A percentile compares a stretch with the other conserved stretches of the same genome.
Evolutionary conservation across 2,113 vertebrate genomes (phyloP).

Genomic region (Athene cunicularia): DNA sequence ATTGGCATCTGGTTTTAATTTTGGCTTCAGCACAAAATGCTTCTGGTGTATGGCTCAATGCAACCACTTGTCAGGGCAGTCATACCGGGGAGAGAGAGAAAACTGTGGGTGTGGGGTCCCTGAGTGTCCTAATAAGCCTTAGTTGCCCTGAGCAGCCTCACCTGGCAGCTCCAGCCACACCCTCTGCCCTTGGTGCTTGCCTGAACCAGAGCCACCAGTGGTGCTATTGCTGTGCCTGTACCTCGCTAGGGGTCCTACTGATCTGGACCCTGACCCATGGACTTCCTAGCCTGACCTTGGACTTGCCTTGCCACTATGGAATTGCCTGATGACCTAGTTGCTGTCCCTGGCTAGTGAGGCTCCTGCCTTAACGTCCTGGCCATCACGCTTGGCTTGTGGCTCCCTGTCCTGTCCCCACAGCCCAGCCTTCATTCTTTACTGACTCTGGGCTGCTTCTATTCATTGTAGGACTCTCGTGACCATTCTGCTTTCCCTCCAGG

Average conservation of each 20-base stretch:
- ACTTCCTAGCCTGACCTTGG: neutral
- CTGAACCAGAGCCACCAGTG: neutral
- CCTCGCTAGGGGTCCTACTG: neutral
- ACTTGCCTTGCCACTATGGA: fast-evolving
- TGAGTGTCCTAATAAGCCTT: neutral
- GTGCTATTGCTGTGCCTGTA: neutral
- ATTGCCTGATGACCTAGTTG: neutral
- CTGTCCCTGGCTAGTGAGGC: neutral
- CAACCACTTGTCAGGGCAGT: neutral
- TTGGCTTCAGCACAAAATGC: neutral
- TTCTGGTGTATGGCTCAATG: neutral
- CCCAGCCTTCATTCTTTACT: neutral
- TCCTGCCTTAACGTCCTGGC: fast-evolving
- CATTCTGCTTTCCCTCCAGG: neutral
- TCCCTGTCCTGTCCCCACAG: neutral
- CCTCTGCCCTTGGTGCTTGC: neutral
- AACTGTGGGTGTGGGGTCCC: no score
- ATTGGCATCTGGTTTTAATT: neutral
- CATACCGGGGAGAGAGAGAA: neutral
- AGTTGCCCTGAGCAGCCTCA: neutral
- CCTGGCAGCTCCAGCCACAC: neutral
- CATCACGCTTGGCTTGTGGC: fast-evolving
- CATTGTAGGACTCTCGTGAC: neutral
- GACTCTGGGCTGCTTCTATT: neutral
- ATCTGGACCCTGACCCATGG: neutral